phyloP scores from a whole-genome alignment of 2,888 invertebrate genomes.

The Lithosia quadra region DNA sequence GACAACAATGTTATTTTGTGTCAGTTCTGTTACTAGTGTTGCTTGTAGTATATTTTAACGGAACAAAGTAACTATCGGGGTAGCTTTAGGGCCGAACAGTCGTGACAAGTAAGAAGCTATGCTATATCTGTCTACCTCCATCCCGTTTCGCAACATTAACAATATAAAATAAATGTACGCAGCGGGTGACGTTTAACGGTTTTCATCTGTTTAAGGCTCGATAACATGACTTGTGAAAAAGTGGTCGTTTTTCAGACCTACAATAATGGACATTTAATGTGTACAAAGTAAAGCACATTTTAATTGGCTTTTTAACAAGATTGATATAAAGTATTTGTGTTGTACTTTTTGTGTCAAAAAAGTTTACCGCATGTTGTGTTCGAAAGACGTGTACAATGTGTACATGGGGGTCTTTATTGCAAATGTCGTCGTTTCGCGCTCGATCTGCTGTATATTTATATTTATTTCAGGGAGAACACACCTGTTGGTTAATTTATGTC shows the following conservation, averaged over 20 bases:
- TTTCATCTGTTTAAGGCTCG: conserved; percentile 52
- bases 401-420: conserved; percentile 40
- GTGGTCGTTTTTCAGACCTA: conserved; percentile 34
- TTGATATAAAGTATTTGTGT: conserved; percentile 28
- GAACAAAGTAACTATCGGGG: conserved; percentile 40
- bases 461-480: conserved; percentile 64
- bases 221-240: conserved; percentile 50
- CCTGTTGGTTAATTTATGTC: conserved; percentile 71
- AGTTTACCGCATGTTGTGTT: conserved; percentile 23
- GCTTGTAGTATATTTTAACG: conserved; percentile 24
- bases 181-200: conserved; percentile 46
- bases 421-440: conserved; percentile 44
- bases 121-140: conserved; percentile 28
- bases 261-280: conserved; percentile 38
- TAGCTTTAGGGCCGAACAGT: conserved; percentile 51
- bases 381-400: conserved; percentile 33
- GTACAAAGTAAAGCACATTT: conserved; percentile 36
- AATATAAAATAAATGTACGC: conserved; percentile 55
- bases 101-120: conserved; percentile 27
- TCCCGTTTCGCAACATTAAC: conserved; percentile 63
- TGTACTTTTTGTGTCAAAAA: conserved; percentile 24
- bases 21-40: conserved; percentile 22
- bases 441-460: conserved; percentile 62
- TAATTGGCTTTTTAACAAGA: conserved; percentile 35
- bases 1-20: conserved; percentile 20